These are phyloP conservation scores for Ibycter americanus DNA, from an alignment of 2,797 vertebrate genomes.

Conservation along the genomic window DNA sequence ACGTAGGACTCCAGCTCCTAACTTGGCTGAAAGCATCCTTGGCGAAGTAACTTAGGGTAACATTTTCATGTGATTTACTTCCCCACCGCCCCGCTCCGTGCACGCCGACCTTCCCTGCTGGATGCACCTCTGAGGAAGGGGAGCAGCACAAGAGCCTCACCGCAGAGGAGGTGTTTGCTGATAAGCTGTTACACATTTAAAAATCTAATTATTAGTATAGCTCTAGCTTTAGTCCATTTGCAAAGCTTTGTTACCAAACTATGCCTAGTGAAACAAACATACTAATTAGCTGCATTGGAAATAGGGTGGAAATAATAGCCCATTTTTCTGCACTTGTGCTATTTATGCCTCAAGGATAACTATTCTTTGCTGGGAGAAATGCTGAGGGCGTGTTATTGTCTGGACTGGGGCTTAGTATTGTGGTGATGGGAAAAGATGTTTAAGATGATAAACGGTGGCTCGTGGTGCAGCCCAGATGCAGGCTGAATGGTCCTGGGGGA, in stretches of 20 bases:
- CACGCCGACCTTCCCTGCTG: accelerated
- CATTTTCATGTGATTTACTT: background rate
- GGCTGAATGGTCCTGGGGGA: background rate
- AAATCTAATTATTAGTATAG: background rate
- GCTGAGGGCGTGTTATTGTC: background rate
- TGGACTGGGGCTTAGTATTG: background rate
- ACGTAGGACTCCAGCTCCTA: background rate
- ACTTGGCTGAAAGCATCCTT: background rate
- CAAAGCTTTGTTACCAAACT: background rate
- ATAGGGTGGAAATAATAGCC: background rate
- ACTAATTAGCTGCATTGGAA: background rate
- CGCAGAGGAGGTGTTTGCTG: background rate
- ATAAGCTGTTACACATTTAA: background rate
- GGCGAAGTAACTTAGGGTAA: background rate
- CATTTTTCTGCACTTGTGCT: background rate
- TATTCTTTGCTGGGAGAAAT: background rate
- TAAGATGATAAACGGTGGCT: background rate
- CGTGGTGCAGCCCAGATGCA: background rate
- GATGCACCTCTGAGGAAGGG: background rate
- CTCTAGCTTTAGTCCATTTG: background rate
- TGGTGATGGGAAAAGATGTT: background rate
- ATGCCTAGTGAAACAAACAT: background rate
- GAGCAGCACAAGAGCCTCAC: background rate
- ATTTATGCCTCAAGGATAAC: background rate
- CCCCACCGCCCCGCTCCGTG: accelerated